These are phyloP conservation scores for Saguinus midas DNA, from an alignment of 2,113 vertebrate species.

Conservation along the genomic window DNA sequence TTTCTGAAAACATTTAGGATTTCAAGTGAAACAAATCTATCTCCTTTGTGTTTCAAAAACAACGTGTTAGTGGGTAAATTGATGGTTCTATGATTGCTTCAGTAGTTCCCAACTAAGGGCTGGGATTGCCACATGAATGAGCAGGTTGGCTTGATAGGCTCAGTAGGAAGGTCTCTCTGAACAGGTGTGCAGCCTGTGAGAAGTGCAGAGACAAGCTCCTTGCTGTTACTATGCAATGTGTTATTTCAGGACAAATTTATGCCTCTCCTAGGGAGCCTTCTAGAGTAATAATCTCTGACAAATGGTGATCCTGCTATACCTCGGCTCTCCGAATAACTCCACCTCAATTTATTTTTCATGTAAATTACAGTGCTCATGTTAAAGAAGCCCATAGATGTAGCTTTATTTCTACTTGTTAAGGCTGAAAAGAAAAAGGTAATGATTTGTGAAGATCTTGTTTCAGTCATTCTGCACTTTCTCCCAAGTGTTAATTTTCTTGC, in stretches of 20 bases:
- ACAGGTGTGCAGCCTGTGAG: slow-evolving; percentile 26
- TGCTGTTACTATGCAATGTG: neutral
- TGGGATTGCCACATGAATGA: neutral
- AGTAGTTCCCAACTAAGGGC: neutral
- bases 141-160: neutral
- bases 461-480: neutral
- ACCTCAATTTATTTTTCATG: slow-evolving; percentile 58
- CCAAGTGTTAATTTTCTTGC: slow-evolving; percentile 49
- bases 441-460: slow-evolving; percentile 32
- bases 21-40: neutral
- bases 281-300: slow-evolving; percentile 51
- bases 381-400: neutral
- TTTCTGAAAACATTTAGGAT: slow-evolving; percentile 33
- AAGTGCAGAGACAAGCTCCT: neutral
- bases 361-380: slow-evolving; percentile 47
- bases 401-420: slow-evolving; percentile 30
- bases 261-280: slow-evolving; percentile 52
- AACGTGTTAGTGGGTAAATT: neutral
- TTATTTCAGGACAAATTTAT: slow-evolving; percentile 55
- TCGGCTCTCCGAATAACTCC: slow-evolving; percentile 39
- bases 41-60: neutral
- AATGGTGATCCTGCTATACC: slow-evolving; percentile 3
- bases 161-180: neutral
- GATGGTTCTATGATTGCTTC: neutral
- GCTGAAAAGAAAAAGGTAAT: slow-evolving; percentile 30